These are phyloP conservation scores for Eira barbara DNA, from an alignment of 2,113 vertebrate genomes.

Conservation along the genomic window DNA sequence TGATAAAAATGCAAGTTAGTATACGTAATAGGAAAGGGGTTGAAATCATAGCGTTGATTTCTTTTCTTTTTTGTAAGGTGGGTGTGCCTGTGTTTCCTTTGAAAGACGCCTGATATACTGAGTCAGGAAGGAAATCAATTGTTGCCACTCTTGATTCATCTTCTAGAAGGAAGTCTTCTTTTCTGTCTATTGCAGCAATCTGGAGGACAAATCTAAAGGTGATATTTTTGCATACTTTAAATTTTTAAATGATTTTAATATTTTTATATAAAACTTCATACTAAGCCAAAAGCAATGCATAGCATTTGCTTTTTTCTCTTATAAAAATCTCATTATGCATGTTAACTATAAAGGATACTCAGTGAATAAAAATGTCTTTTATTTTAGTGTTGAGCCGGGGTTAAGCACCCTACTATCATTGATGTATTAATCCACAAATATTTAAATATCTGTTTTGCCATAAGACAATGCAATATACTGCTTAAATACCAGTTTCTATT, in stretches of 20 bases:
- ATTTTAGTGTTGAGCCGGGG: not conserved
- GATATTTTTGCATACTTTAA: slow-evolving; percentile 29
- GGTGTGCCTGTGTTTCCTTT: not conserved
- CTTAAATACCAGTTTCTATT: not conserved
- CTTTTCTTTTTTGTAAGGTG: not conserved
- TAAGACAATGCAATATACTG: not conserved
- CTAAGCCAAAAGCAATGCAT: not conserved
- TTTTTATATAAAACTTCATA: slow-evolving; percentile 44
- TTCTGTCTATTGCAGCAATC: not conserved
- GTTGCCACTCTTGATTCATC: not conserved
- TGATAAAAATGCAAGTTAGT: not conserved
- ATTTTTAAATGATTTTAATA: not conserved
- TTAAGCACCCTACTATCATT: not conserved
- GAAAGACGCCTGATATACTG: slow-evolving; percentile 4
- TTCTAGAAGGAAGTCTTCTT: slow-evolving; percentile 1
- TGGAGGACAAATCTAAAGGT: slow-evolving; percentile 23
- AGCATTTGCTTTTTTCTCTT: not conserved
- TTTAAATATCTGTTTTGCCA: not conserved
- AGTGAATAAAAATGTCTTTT: not conserved
- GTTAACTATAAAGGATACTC: not conserved
- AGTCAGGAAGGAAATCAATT: not conserved
- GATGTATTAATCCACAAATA: not conserved
- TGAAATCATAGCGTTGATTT: not conserved
- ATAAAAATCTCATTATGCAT: not conserved
- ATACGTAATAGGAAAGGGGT: not conserved